Percentiles rank a stretch among this genome's conserved stretches.
These are phyloP conservation scores for Colius striatus DNA, from an alignment of 2,113 vertebrate genomes.

Conservation along the genomic window DNA sequence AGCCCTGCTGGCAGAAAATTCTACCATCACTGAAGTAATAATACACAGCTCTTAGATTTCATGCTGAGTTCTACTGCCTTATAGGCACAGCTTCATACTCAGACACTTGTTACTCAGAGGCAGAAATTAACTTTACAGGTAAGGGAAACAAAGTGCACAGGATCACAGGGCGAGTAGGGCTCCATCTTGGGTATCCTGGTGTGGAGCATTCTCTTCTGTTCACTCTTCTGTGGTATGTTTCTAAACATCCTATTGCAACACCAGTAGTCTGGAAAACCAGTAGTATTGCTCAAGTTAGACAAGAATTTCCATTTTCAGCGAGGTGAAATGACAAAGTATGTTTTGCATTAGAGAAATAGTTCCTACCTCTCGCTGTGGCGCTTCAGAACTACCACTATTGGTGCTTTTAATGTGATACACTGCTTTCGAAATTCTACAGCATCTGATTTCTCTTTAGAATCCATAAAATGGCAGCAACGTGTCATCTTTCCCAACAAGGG, in stretches of 20 bases:
- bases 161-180: background rate
- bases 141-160: background rate
- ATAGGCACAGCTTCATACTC: background rate
- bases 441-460: background rate
- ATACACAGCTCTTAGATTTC: background rate
- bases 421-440: background rate
- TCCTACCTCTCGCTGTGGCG: background rate
- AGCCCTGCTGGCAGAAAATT: background rate
- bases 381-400: background rate
- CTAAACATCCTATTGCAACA: background rate
- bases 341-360: background rate
- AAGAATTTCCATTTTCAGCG: conserved; percentile 18
- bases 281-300: background rate
- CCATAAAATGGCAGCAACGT: background rate
- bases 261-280: background rate
- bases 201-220: background rate
- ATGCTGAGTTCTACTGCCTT: background rate
- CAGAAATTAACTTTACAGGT: background rate
- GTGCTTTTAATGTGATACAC: background rate
- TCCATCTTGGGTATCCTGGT: background rate
- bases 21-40: background rate
- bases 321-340: background rate
- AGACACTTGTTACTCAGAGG: background rate
- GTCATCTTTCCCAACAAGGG: background rate
- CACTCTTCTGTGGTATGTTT: background rate